Base-by-base conservation (phyloP, 2,113 vertebrate genomes). In the Anarhynchus alexandrinus region DNA sequence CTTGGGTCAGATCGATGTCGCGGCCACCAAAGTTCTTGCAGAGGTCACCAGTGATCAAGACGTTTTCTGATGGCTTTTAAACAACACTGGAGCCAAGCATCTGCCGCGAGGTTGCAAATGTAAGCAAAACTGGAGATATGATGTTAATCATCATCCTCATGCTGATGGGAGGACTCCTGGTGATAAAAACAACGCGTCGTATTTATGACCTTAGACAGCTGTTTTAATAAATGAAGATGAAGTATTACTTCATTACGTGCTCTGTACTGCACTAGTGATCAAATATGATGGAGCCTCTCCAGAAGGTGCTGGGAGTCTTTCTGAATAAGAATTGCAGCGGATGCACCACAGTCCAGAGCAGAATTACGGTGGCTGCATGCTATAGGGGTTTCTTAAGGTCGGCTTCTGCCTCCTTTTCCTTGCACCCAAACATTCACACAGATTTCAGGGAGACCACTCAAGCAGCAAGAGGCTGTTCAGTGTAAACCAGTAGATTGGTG, bases 21-120 rank as follows among this genome's bases (percentile, higher is more conserved):
- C 90, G 94, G 79, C 79, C 77, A 95, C 85, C 90, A 55, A 90
- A 90, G 88, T 90, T 97, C 55, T 93, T 52, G 78, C 72, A 85
- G 86, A 81, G 82, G 66, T 96, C 91, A 88, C n/a, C 88, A 88
- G 61, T 38, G 72, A 95, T 67, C 86, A 70, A 82, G 64, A 40
- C 78, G 14, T 82, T 82, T 88, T 94, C 78, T 95, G 74, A 79
- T 93, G 91, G 92, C 71, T 95, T 96, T 97, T 88, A 83, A 96
- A 84, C 32, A 81, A 32, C 61, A 2, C 72, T 22, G 23, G 94
- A 94, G 93, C 82, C 80, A 67, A 82, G 83, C 80, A 79, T 71
- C 95, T 95, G 94, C 79, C 1, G 38, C 1, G 2, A 51, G 85
- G 62, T 38, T 94, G 90, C 57, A 23, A 30, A 52, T 76, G 52